Conservation (phyloP, 1,140 invertebrate genomes). For the Asbolus verrucosus region DNA sequence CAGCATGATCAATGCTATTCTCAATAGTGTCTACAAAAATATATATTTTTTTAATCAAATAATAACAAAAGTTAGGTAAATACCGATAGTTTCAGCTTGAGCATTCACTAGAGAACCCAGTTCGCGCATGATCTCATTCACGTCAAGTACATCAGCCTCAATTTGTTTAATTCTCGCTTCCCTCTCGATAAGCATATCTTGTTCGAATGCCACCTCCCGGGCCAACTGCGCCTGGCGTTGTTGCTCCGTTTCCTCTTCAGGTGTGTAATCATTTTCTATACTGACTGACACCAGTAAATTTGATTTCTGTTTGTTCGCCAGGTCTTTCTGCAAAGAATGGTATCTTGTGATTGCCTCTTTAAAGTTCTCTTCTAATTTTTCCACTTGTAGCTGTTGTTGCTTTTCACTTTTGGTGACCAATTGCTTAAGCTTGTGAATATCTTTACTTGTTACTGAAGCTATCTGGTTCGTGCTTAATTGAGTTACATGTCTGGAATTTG, state of each 20-base stretch:
- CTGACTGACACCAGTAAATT: slow-evolving; percentile 71
- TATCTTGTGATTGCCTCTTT: slow-evolving; percentile 83
- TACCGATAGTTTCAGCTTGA: slow-evolving; percentile 88
- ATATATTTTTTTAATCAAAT: slow-evolving; percentile 42
- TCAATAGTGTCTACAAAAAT: slow-evolving; percentile 84
- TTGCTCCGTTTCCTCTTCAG: slow-evolving; percentile 65
- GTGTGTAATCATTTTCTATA: slow-evolving; percentile 65
- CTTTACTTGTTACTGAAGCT: slow-evolving; percentile 78
- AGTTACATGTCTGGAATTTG: slow-evolving; percentile 77
- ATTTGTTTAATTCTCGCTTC: slow-evolving; percentile 80
- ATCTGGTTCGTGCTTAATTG: slow-evolving; percentile 82
- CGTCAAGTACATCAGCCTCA: slow-evolving; percentile 88
- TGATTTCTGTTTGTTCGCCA: slow-evolving; percentile 82
- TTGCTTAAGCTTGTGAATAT: slow-evolving; percentile 77
- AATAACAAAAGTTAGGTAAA: slow-evolving; percentile 62
- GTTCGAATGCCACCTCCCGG: slow-evolving; percentile 79
- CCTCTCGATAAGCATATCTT: slow-evolving; percentile 79
- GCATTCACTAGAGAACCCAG: slow-evolving; percentile 83
- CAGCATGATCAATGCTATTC: slow-evolving; percentile 84
- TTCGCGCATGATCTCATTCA: slow-evolving; percentile 93
- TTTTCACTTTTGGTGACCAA: slow-evolving; percentile 78
- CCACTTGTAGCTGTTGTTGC: slow-evolving; percentile 84
- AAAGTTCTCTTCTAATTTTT: slow-evolving; percentile 84
- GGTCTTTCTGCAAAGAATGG: slow-evolving; percentile 80
- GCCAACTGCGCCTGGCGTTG: slow-evolving; percentile 69